These are phyloP conservation scores for Hemitrygon akajei DNA, from an alignment of 2,797 vertebrate genomes.

Conservation along the genomic window DNA sequence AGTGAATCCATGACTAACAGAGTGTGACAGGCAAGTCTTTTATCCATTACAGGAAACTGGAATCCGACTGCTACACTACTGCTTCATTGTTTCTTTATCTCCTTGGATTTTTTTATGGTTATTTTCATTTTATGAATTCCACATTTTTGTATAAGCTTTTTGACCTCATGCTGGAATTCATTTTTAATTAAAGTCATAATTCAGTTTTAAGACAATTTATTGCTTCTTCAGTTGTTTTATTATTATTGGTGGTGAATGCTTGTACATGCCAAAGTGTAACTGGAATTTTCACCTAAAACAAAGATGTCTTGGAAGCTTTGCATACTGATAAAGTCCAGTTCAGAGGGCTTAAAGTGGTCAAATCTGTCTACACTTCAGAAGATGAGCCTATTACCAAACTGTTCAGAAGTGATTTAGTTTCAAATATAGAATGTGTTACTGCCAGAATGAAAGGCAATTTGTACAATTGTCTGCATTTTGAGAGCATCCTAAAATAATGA, in stretches of 20 bases:
- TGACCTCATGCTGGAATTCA: slow-evolving; percentile 58
- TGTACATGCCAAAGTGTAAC: slow-evolving; percentile 55
- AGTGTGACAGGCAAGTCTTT: slow-evolving; percentile 62
- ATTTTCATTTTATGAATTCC: slow-evolving; percentile 57
- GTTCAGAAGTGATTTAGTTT: background rate
- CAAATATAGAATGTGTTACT: too few relatives aligned
- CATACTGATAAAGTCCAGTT: background rate
- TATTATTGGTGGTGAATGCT: slow-evolving; percentile 58
- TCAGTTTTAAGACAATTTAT: slow-evolving; percentile 58
- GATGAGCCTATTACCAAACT: background rate
- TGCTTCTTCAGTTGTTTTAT: slow-evolving; percentile 52
- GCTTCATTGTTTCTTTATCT: slow-evolving; percentile 60
- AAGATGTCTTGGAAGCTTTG: slow-evolving; percentile 2
- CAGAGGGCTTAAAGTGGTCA: background rate
- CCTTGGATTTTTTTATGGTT: slow-evolving; percentile 66
- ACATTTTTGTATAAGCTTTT: slow-evolving; percentile 57
- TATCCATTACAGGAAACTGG: slow-evolving; percentile 59
- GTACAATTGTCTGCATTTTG: background rate
- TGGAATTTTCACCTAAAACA: slow-evolving; percentile 50
- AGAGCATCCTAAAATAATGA: background rate
- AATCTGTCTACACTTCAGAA: background rate
- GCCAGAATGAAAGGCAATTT: background rate
- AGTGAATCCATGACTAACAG: slow-evolving; percentile 65
- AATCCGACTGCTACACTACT: slow-evolving; percentile 59
- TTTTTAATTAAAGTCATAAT: slow-evolving; percentile 67